Evolutionary conservation across 2,113 vertebrate genomes (phyloP), one percentile per base, ranked within the genome.

Genomic region (Sylvilagus bachmani): DNA sequence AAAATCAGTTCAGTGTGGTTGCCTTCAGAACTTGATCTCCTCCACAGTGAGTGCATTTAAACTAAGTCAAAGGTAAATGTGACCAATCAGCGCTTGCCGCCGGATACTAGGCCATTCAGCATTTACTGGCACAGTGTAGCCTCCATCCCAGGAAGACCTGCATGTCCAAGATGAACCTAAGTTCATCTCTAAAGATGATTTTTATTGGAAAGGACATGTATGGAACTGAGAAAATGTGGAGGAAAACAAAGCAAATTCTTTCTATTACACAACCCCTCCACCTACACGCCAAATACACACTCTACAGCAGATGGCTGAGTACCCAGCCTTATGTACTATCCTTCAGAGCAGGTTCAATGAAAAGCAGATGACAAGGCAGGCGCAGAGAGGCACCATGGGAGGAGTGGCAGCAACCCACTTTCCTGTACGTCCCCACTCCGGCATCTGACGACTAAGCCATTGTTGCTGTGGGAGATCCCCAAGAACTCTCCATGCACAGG

Each of bases 251-350:
- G 49, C 67, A 73, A 64, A 27, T 4, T 70, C 36, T 29, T 1
- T 19, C 22, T 21, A 13, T 8, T 51, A 25, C 8, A 10, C 19
- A 38, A 2, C 13, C 61, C 49, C 4, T 29, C 22, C 25, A 13
- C 11, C 6, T 3, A 49, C 0, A 0, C 5, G 0, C 38, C 58
- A 3, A 24, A 31, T 0, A 2, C 8, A n/a, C 12, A 38, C 1
- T 3, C 31, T 70, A 5, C 25, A 73, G n/a, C 6, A 2, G 6
- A 5, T 29, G 49, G n/a, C 5, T 49, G 64, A 36, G 12, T 36
- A 9, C 38, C 8, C 10, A 79, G 66, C 13, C 31, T 75, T 81
- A 77, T 38, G 53, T 8, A 17, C 22, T 31, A 3, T 38, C 27
- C 69, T 97, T 66, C 79, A 29, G 58, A 75, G 66, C 11, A 21